Conservation (phyloP, 2,113 vertebrate species). For the Etheostoma spectabile region DNA sequence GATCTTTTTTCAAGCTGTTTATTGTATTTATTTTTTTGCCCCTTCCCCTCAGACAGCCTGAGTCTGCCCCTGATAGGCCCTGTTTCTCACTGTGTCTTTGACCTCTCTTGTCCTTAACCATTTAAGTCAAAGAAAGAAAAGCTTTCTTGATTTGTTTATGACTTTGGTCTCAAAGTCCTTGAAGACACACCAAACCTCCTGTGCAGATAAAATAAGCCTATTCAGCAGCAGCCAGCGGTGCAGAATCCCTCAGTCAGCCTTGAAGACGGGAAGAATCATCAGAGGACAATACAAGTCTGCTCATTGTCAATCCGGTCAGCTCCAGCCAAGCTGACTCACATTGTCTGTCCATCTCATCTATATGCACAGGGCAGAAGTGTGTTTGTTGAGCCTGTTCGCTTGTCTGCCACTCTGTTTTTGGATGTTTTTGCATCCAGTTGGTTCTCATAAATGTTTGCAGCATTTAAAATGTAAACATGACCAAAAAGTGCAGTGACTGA, state of each 20-base stretch:
- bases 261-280: constrained; percentile 50
- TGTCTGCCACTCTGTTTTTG: background rate
- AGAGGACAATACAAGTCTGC: constrained; percentile 40
- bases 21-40: no score
- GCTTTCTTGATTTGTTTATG: constrained; percentile 20
- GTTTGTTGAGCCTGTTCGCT: background rate
- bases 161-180: constrained; percentile 34
- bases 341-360: constrained; percentile 6
- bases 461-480: no score
- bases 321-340: constrained; percentile 47
- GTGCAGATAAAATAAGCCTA: constrained; percentile 31
- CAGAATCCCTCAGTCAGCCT: constrained; percentile 53
- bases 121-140: constrained; percentile 21
- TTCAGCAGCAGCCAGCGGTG: constrained; percentile 39
- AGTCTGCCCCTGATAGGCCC: no score
- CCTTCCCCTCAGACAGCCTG: no score
- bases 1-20: no score
- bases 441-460: background rate
- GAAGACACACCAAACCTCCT: constrained; percentile 38
- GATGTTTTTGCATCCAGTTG: background rate
- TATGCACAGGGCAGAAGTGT: background rate
- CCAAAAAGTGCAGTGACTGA: background rate
- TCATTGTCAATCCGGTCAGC: constrained; percentile 62
- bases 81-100: background rate
- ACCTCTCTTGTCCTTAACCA: background rate